phyloP scores from a whole-genome alignment of 2,797 vertebrate species.

The Valencia hispanica region DNA sequence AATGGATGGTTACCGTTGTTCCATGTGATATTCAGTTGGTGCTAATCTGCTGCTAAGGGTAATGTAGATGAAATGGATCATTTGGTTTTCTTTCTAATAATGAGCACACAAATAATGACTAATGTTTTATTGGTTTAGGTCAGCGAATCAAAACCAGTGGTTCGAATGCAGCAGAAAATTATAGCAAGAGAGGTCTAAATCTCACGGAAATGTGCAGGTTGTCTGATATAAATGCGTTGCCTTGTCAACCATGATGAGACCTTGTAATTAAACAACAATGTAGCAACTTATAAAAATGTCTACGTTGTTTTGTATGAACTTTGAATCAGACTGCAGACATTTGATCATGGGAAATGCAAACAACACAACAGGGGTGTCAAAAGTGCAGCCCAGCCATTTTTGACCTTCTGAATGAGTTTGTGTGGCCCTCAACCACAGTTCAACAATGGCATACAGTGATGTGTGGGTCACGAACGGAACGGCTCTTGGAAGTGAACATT shows the following conservation, averaged over 20 bases:
- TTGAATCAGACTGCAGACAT: not conserved
- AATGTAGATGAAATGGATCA: slow-evolving; percentile 45
- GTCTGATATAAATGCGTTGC: not conserved
- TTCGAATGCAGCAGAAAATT: not conserved
- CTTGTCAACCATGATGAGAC: too few relatives aligned
- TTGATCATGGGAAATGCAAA: not conserved
- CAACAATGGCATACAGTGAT: too few relatives aligned
- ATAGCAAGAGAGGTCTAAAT: not conserved
- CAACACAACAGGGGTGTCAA: not conserved
- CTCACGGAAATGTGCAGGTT: not conserved
- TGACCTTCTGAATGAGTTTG: too few relatives aligned
- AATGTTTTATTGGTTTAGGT: not conserved
- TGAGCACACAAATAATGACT: not conserved
- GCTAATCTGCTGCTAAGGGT: slow-evolving; percentile 32
- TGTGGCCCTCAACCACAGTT: too few relatives aligned
- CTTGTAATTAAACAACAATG: too few relatives aligned
- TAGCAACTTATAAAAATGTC: not conserved
- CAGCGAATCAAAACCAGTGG: not conserved
- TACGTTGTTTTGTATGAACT: not conserved
- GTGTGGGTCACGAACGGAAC: too few relatives aligned
- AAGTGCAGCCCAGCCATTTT: too few relatives aligned
- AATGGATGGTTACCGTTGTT: slow-evolving; percentile 68
- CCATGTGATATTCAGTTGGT: slow-evolving; percentile 56
- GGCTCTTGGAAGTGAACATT: too few relatives aligned
- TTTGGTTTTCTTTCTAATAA: slow-evolving; percentile 12